Percentiles rank a stretch among this genome's conserved stretches.
Conservation (phyloP, 2,113 vertebrate species). For the Turdus rufiventris region DNA sequence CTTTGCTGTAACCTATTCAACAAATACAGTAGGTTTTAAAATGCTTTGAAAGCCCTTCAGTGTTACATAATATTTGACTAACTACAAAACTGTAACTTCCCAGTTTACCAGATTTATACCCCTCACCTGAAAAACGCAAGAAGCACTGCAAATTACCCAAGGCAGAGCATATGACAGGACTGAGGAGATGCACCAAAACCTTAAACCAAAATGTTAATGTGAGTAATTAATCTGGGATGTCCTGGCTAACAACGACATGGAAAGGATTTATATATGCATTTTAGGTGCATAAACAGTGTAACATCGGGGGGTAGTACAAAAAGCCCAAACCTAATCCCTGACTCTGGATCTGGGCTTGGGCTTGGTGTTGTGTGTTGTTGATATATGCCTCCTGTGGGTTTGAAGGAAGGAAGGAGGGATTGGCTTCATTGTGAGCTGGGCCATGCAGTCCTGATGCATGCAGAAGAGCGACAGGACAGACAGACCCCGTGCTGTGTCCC, state of each 20-base stretch:
- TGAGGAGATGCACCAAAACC: slow-evolving; percentile 12
- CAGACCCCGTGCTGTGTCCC: background rate
- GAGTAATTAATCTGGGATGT: background rate
- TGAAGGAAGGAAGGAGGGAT: background rate
- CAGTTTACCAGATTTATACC: background rate
- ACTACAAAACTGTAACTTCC: background rate
- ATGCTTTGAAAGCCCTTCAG: background rate
- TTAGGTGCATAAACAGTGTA: background rate
- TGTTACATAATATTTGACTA: background rate
- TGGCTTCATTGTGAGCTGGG: background rate
- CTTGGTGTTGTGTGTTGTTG: background rate
- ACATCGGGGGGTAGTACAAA: background rate
- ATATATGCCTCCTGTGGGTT: rapidly evolving
- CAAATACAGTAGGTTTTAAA: background rate
- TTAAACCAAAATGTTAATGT: slow-evolving; percentile 20
- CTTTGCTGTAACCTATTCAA: background rate
- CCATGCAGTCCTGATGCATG: background rate
- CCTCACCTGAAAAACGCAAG: background rate
- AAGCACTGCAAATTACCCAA: background rate
- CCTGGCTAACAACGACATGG: background rate
- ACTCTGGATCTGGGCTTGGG: background rate
- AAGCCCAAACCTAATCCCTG: background rate
- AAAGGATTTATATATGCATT: background rate
- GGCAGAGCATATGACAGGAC: background rate
- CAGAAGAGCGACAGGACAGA: background rate